Base-by-base conservation (phyloP, 2,888 invertebrate genomes). In the Tromatobia lineatoria region DNA sequence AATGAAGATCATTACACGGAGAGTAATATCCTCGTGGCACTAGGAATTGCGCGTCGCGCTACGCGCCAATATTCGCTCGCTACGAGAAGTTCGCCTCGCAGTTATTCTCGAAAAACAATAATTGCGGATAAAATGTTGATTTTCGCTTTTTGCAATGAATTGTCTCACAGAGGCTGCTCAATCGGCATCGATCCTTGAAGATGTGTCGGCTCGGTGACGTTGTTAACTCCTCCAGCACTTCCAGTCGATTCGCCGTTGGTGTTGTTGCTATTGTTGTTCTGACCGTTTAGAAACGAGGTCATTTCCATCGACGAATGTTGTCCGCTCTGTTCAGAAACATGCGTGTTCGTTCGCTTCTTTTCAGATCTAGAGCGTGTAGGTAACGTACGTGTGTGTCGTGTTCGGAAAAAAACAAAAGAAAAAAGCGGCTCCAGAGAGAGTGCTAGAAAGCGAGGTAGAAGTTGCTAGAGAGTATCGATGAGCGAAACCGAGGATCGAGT, bases 281-380 rank as follows among this genome's bases (percentile, higher is more conserved):
- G 93, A 61, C 93, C 93, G 89, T 93, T 93, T 77, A 93, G 91
- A 91, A 93, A 93, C 88, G 93, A 93, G 78, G 93, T 92, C 93
- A 93, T 93, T 91, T 93, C 93, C 93, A 93, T 93, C 86, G 93
- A 90, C 82, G 93, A 90, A 87, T 93, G 93, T 90, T 93, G 93
- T 88, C 93, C 93, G 92, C 91, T 93, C 93, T 93, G 92, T 93
- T 93, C 90, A 93, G 92, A 93, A 93, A 93, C 91, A 93, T 93
- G 92, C 91, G 91, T 91, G 92, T 93, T 92, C 93, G 93, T 91
- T 93, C 92, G 93, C 93, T 93, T 93, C 92, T 92, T 92, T 87
- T 93, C 92, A 92, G 92, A 93, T 93, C 93, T 93, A 92, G 91
- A 92, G 92, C 91, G 92, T 90, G 89, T 88, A 90, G 89, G 91